Conservation (phyloP, 2,113 vertebrate genomes). For the Syrrhaptes paradoxus region DNA sequence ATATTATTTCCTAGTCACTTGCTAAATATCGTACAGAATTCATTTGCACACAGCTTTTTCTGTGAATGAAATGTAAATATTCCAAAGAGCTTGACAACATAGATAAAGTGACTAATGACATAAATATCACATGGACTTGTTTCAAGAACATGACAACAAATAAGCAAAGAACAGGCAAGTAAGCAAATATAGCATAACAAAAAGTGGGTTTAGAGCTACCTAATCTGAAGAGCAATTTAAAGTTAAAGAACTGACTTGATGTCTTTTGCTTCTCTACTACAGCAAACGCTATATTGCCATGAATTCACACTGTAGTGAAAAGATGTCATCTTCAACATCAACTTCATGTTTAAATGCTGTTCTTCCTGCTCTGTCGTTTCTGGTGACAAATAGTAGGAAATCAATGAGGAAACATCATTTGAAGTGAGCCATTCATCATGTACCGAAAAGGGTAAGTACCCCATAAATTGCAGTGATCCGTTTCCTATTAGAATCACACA, state of each 20-base stretch:
- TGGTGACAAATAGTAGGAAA: conserved; percentile 75
- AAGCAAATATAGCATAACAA: background rate
- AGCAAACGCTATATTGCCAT: conserved; percentile 32
- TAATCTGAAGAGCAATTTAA: background rate
- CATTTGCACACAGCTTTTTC: background rate
- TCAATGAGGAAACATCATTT: conserved; percentile 76
- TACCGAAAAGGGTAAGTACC: conserved; percentile 76
- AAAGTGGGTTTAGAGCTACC: conserved; percentile 9
- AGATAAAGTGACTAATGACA: background rate
- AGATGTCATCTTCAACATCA: conserved; percentile 79
- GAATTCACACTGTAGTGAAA: conserved; percentile 68
- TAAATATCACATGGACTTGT: background rate
- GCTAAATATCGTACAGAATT: background rate
- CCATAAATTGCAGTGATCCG: conserved; percentile 77
- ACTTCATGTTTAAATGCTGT: conserved; percentile 75
- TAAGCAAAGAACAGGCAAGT: background rate
- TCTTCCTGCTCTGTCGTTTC: conserved; percentile 55
- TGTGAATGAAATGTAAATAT: background rate
- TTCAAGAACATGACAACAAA: background rate
- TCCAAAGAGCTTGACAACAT: background rate
- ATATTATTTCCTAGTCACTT: background rate
- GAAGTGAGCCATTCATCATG: conserved; percentile 79
- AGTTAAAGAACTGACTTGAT: background rate
- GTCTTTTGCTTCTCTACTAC: conserved; percentile 9
- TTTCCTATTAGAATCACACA: conserved; percentile 80